phyloP scores from a whole-genome alignment of 1,140 invertebrate species.

The honey bee (Apis mellifera) region DNA sequence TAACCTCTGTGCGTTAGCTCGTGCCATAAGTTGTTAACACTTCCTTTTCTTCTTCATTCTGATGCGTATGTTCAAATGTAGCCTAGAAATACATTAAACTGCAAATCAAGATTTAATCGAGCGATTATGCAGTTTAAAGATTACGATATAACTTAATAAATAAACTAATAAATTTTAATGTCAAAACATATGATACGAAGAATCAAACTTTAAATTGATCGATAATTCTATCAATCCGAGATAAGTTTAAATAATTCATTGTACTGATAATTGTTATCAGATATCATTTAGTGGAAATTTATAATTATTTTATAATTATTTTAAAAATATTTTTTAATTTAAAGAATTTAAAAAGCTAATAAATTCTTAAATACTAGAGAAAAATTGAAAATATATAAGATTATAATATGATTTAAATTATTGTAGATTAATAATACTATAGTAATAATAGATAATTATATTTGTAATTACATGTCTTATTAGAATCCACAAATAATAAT shows the following conservation, averaged over 20 bases:
- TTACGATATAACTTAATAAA: not conserved
- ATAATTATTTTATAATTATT: not conserved
- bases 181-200: not conserved
- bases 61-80: not conserved
- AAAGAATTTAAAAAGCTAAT: not conserved
- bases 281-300: not conserved
- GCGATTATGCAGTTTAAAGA: not conserved
- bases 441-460: not conserved
- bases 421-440: not conserved
- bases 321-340: too few relatives aligned
- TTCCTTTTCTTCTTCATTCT: constrained; percentile 38
- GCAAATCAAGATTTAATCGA: not conserved
- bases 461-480: not conserved
- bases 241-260: constrained; percentile 33
- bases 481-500: constrained; percentile 52
- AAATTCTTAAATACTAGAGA: not conserved
- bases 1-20: constrained; percentile 65
- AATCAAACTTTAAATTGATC: constrained; percentile 4
- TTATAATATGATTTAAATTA: not conserved
- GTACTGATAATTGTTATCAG: constrained; percentile 35
- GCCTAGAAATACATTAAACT: constrained; percentile 27
- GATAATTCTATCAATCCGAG: constrained; percentile 22
- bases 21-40: constrained; percentile 72
- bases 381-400: not conserved
- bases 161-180: not conserved